Conservation (phyloP, 2,888 invertebrate species). For the Pyrgus malvae region DNA sequence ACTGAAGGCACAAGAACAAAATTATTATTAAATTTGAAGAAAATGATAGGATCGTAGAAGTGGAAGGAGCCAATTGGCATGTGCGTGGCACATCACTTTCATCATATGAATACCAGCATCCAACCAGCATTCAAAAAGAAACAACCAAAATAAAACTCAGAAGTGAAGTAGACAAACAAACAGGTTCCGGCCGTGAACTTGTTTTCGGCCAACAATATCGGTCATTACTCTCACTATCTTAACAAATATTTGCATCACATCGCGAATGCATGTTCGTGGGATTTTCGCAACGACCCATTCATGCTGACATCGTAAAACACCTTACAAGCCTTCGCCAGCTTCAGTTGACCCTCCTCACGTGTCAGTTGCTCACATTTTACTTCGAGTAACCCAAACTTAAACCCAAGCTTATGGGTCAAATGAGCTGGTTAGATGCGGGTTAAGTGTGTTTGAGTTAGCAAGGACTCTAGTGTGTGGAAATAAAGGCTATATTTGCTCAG, state of each 20-base stretch:
- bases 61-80: too few relatives aligned
- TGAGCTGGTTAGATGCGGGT: constrained; percentile 20
- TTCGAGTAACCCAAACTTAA: constrained; percentile 9
- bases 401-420: constrained; percentile 29
- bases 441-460: constrained; percentile 34
- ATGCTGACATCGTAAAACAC: constrained; percentile 45
- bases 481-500: constrained; percentile 45
- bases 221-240: constrained; percentile 31
- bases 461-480: constrained; percentile 35
- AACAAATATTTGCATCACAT: constrained; percentile 42
- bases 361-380: neutral
- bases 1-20: too few relatives aligned
- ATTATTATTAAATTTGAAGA: too few relatives aligned
- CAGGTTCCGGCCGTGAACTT: constrained; percentile 32
- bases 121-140: too few relatives aligned
- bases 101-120: too few relatives aligned
- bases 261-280: constrained; percentile 37
- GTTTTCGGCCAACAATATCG: constrained; percentile 17
- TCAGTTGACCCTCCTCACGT: constrained; percentile 30
- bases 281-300: constrained; percentile 53
- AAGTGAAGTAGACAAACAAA: constrained; percentile 2
- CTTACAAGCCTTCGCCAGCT: constrained; percentile 40
- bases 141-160: too few relatives aligned
- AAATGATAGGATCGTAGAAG: too few relatives aligned
- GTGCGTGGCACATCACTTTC: too few relatives aligned